A percentile compares a stretch with the other conserved stretches of the same genome.
These are phyloP conservation scores for Perizoma affinitatum DNA, from an alignment of 2,888 invertebrate genomes.

Conservation along the genomic window DNA sequence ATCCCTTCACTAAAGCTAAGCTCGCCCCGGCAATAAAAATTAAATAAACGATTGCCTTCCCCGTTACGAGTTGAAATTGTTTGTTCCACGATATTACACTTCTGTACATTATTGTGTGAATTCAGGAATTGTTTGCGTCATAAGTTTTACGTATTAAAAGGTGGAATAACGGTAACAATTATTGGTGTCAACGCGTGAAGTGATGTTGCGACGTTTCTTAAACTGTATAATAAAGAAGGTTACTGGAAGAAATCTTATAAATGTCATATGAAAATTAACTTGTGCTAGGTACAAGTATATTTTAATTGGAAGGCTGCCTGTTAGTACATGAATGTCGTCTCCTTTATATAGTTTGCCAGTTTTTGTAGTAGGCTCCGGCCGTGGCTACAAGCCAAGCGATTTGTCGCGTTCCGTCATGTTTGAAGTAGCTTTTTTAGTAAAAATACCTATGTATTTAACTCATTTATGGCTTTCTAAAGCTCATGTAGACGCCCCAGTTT, in stretches of 20 bases:
- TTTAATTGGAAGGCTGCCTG: too few species aligned
- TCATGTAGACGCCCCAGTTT: slow-evolving; percentile 90
- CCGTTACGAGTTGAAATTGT: slow-evolving; percentile 34
- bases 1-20: slow-evolving; percentile 27
- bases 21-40: slow-evolving; percentile 37
- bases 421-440: slow-evolving; percentile 84
- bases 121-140: slow-evolving; percentile 17
- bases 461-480: slow-evolving; percentile 90
- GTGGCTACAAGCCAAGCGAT: too few species aligned
- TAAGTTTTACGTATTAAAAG: neutral
- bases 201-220: too few species aligned
- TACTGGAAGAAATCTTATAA: too few species aligned
- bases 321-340: too few species aligned
- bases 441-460: slow-evolving; percentile 88
- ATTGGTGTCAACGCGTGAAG: neutral
- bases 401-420: too few species aligned
- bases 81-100: slow-evolving; percentile 36
- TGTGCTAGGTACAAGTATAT: too few species aligned
- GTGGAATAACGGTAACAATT: neutral
- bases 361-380: too few species aligned
- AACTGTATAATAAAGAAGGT: too few species aligned
- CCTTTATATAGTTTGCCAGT: too few species aligned
- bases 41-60: slow-evolving; percentile 36
- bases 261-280: too few species aligned
- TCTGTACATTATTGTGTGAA: slow-evolving; percentile 31